These are phyloP conservation scores for Coptotermes formosanus DNA, from an alignment of 1,140 invertebrate species.

Conservation along the genomic window DNA sequence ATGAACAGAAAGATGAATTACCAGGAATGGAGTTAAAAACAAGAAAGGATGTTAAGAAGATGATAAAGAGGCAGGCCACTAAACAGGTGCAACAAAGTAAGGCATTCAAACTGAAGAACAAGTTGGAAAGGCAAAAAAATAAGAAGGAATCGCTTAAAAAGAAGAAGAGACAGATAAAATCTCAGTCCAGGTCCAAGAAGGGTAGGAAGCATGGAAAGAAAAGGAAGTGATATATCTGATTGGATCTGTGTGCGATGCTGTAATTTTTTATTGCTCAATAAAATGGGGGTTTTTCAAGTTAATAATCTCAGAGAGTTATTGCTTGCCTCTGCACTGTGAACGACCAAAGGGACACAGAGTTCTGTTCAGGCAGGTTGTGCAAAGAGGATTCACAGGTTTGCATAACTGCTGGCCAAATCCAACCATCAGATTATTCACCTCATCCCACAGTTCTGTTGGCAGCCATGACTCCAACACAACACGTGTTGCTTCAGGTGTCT, in stretches of 20 bases:
- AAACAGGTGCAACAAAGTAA: conserved; percentile 64
- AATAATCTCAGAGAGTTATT: no score
- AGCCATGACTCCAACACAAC: conserved; percentile 85
- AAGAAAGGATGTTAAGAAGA: conserved; percentile 36
- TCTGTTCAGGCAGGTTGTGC: conserved; percentile 77
- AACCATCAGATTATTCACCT: conserved; percentile 90
- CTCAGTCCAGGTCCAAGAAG: background rate
- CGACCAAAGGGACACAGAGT: conserved; percentile 76
- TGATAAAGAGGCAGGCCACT: conserved; percentile 36
- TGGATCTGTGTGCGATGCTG: no score
- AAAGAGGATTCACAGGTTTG: conserved; percentile 76
- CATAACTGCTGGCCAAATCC: conserved; percentile 96
- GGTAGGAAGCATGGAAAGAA: no score
- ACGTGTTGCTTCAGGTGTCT: conserved; percentile 86
- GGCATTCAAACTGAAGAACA: conserved; percentile 68
- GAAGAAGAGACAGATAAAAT: conserved; percentile 24
- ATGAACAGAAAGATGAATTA: conserved; percentile 48
- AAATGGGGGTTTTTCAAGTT: no score
- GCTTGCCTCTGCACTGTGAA: no score
- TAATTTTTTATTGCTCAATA: no score
- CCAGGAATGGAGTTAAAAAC: conserved; percentile 57
- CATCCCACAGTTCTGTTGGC: conserved; percentile 80
- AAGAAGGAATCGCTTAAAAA: conserved; percentile 31
- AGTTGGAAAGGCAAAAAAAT: conserved; percentile 53
- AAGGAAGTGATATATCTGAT: no score